Evolutionary conservation across 2,888 invertebrate genomes (phyloP).

Genomic region (Himalopsyche tibetana): DNA sequence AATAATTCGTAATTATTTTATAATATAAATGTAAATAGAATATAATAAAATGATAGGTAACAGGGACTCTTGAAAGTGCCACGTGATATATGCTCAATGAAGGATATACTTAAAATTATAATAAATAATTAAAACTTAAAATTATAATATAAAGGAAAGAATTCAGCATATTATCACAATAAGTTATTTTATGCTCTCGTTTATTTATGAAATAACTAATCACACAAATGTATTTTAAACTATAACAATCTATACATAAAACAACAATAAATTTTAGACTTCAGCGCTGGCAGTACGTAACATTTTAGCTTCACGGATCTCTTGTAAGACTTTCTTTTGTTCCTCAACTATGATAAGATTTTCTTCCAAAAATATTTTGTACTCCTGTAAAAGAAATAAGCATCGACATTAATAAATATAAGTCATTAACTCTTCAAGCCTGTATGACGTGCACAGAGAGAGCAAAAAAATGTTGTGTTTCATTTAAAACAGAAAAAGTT

Average conservation of each 20-base stretch:
- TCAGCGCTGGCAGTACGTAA: slow-evolving; percentile 80
- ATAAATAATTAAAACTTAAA: no score
- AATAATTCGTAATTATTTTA: no score
- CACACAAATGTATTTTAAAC: slow-evolving; percentile 48
- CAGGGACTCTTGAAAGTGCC: no score
- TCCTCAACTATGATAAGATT: slow-evolving; percentile 83
- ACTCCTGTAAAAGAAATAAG: slow-evolving; percentile 77
- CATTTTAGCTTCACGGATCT: slow-evolving; percentile 93
- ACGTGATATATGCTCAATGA: no score
- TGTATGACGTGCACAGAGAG: no score
- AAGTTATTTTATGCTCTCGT: neutral
- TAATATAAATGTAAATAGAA: no score
- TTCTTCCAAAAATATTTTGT: slow-evolving; percentile 87
- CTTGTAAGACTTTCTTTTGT: slow-evolving; percentile 86
- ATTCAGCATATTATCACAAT: neutral
- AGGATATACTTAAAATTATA: no score
- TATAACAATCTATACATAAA: slow-evolving; percentile 59
- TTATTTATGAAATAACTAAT: slow-evolving; percentile 45
- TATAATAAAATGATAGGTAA: no score
- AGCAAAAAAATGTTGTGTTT: no score
- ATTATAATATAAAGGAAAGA: no score
- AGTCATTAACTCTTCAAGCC: no score
- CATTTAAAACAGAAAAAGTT: no score
- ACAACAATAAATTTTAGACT: slow-evolving; percentile 67
- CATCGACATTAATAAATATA: neutral